phyloP scores from a whole-genome alignment of 2,797 vertebrate genomes.

The Protosalanx chinensis region DNA sequence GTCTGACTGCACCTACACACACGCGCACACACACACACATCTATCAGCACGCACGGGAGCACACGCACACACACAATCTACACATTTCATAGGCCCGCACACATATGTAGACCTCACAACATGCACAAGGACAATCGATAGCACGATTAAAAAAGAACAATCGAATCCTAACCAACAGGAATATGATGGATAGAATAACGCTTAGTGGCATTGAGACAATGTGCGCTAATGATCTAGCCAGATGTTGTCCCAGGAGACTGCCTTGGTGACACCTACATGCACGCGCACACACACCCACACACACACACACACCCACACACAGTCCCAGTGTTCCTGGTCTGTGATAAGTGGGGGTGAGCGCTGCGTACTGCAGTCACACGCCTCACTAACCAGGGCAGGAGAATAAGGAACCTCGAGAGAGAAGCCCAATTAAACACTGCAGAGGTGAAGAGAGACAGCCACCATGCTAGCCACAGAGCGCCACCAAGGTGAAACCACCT shows the following conservation, averaged over 20 bases:
- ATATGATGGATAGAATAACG: conserved; percentile 25
- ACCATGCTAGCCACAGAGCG: background rate
- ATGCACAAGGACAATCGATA: background rate
- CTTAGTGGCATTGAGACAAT: conserved; percentile 20
- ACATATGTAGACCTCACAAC: background rate
- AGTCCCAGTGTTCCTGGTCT: too few species aligned
- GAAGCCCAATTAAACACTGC: background rate
- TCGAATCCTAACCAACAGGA: conserved; percentile 29
- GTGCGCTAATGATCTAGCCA: conserved; percentile 26
- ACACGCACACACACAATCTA: background rate
- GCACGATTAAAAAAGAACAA: conserved; percentile 5
- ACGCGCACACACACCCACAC: conserved; percentile 10
- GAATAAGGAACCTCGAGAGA: background rate
- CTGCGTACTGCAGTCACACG: too few species aligned
- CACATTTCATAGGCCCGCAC: background rate
- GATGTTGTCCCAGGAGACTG: conserved; percentile 37
- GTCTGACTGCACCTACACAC: background rate
- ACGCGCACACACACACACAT: background rate
- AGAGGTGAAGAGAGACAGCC: background rate
- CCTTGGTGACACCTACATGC: background rate
- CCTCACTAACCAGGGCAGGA: too few species aligned
- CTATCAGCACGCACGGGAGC: background rate
- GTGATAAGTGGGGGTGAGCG: too few species aligned
- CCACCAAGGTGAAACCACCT: background rate
- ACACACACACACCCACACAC: background rate